These are phyloP conservation scores for Telenomus remus DNA, from an alignment of 1,140 invertebrate genomes.

Conservation along the genomic window DNA sequence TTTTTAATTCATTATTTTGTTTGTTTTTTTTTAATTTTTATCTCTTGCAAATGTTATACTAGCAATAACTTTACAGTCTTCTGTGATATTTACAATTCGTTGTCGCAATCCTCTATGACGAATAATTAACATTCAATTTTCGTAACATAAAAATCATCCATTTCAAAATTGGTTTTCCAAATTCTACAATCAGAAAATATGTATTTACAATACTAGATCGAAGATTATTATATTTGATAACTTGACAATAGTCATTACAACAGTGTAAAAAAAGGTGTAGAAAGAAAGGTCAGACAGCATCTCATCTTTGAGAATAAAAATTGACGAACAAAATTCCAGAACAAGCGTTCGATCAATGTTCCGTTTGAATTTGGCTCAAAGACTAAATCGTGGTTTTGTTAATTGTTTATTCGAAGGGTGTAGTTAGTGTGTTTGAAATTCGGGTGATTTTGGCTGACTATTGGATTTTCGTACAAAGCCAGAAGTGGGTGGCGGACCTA, in stretches of 20 bases:
- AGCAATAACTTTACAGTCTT: slow-evolving; percentile 50
- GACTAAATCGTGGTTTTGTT: neutral
- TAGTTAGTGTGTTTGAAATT: slow-evolving; percentile 11
- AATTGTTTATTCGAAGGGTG: neutral
- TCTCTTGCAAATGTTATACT: slow-evolving; percentile 35
- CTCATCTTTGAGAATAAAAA: too few species aligned
- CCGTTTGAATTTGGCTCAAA: neutral
- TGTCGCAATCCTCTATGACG: slow-evolving; percentile 23
- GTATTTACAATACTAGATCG: too few species aligned
- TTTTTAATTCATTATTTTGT: too few species aligned
- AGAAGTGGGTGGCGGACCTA: slow-evolving; percentile 76
- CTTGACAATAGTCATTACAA: too few species aligned
- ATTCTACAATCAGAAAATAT: neutral
- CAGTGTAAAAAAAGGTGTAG: too few species aligned
- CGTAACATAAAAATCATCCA: slow-evolving; percentile 14
- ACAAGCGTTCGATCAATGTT: neutral
- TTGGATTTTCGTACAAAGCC: slow-evolving; percentile 76
- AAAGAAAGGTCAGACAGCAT: too few species aligned
- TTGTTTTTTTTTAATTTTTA: slow-evolving; percentile 1
- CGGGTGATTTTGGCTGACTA: slow-evolving; percentile 30
- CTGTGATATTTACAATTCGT: slow-evolving; percentile 50
- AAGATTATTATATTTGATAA: too few species aligned
- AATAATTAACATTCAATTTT: slow-evolving; percentile 20
- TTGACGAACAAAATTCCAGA: too few species aligned
- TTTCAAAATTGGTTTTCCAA: too few species aligned